phyloP scores from a whole-genome alignment of 1,140 invertebrate species.

The Drosophila triauraria region DNA sequence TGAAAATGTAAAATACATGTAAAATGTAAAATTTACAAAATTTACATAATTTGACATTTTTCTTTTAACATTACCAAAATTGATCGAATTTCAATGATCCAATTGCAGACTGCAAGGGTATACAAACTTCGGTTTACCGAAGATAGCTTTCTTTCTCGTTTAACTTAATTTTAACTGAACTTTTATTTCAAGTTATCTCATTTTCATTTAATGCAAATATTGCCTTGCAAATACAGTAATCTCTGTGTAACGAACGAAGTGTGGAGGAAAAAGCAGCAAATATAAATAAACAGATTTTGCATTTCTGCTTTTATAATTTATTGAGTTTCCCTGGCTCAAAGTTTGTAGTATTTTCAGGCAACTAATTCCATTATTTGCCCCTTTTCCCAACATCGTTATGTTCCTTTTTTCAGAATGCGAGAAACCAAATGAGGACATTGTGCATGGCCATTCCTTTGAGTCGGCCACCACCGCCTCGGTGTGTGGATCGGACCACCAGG shows the following conservation, averaged over 20 bases:
- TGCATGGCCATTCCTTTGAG: constrained; percentile 89
- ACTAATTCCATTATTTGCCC: constrained; percentile 57
- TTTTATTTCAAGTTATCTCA: not conserved
- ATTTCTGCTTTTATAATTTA: constrained; percentile 33
- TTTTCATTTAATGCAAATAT: not conserved
- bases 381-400: not conserved
- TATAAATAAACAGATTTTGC: constrained; percentile 21
- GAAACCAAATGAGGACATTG: constrained; percentile 88
- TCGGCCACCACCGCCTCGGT: constrained; percentile 86
- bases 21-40: no score
- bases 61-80: no score
- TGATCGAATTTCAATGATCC: no score
- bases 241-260: constrained; percentile 3
- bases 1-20: no score
- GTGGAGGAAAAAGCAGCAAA: not conserved
- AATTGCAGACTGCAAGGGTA: no score
- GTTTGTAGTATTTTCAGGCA: constrained; percentile 39
- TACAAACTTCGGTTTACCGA: no score
- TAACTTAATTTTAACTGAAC: not conserved
- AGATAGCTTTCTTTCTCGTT: no score
- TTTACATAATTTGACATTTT: no score
- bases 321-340: constrained; percentile 69
- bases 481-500: constrained; percentile 90
- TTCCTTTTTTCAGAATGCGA: constrained; percentile 72
- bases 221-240: not conserved